phyloP scores from a whole-genome alignment of 2,113 vertebrate genomes.

The Poeciliopsis occidentalis region DNA sequence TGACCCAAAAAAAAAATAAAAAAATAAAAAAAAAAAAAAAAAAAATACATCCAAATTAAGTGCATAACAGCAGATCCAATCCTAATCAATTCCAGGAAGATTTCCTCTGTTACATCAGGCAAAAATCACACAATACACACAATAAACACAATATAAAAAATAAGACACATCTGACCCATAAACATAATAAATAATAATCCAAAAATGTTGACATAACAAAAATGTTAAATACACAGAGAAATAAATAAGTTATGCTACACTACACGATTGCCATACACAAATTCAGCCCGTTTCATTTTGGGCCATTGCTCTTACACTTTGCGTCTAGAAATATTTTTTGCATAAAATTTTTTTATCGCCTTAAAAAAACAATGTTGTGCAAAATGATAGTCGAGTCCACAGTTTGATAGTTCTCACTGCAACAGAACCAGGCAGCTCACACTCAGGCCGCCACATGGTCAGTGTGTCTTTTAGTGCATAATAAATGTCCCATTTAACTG shows the following conservation, averaged over 20 bases:
- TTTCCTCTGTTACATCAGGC: conserved; percentile 57
- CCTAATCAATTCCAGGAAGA: conserved; percentile 52
- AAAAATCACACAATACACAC: conserved; percentile 66
- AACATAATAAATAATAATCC: conserved; percentile 60
- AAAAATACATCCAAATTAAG: conserved; percentile 7
- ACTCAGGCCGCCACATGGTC: conserved; percentile 46
- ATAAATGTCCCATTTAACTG: conserved; percentile 64
- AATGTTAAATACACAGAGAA: conserved; percentile 72
- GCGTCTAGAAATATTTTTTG: conserved; percentile 77
- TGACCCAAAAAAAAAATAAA: conserved; percentile 30
- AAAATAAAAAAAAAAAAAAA: not conserved
- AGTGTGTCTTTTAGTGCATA: conserved; percentile 78
- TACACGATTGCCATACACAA: conserved; percentile 80
- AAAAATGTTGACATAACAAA: conserved; percentile 47
- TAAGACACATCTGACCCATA: conserved; percentile 46
- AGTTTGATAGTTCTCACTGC: conserved; percentile 65
- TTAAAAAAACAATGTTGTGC: conserved; percentile 82
- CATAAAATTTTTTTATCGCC: conserved; percentile 77
- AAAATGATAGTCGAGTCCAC: conserved; percentile 81
- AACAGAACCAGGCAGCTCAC: conserved; percentile 57
- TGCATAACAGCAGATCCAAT: conserved; percentile 43
- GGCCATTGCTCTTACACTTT: conserved; percentile 57
- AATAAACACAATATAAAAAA: conserved; percentile 23
- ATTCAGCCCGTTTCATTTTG: conserved; percentile 34
- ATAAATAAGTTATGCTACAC: conserved; percentile 70